These are phyloP conservation scores for Acutogordius australiensis DNA, from an alignment of 2,888 invertebrate species.

Conservation along the genomic window DNA sequence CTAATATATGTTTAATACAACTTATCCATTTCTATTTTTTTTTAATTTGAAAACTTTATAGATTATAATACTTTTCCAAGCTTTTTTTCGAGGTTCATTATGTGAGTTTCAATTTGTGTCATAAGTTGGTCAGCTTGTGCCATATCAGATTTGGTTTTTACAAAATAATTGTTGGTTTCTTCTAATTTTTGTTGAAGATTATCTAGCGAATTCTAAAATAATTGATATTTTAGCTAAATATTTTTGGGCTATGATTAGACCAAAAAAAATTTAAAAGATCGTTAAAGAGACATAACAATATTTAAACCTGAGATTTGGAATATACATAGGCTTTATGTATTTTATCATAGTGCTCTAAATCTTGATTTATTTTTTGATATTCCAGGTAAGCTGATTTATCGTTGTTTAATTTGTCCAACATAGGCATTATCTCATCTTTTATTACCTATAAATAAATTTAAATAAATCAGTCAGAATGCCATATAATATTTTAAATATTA, in stretches of 20 bases:
- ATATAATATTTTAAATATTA: no score
- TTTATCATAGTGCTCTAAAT: slow-evolving; percentile 47
- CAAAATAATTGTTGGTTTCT: neutral
- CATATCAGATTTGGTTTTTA: neutral
- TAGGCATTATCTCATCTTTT: slow-evolving; percentile 60
- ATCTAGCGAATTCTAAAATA: neutral
- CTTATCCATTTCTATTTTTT: no score
- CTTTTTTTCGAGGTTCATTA: neutral
- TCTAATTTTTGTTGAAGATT: neutral
- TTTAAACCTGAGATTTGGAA: slow-evolving; percentile 28
- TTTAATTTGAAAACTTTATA: no score
- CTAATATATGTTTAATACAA: no score
- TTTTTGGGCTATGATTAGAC: no score
- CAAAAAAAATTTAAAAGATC: no score
- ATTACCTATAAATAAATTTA: slow-evolving; percentile 26
- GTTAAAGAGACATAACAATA: no score
- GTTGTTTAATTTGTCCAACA: slow-evolving; percentile 47
- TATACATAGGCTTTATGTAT: slow-evolving; percentile 44
- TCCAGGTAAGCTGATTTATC: slow-evolving; percentile 56
- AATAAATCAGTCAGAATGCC: no score
- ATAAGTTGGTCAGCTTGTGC: neutral
- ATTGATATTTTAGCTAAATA: slow-evolving; percentile 14
- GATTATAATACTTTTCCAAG: neutral
- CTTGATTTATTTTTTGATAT: slow-evolving; percentile 50
- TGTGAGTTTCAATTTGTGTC: slow-evolving; percentile 11